Percentiles rank a stretch among this genome's conserved stretches.
Conservation (phyloP, 2,113 vertebrate species). For the Delphinus delphis region DNA sequence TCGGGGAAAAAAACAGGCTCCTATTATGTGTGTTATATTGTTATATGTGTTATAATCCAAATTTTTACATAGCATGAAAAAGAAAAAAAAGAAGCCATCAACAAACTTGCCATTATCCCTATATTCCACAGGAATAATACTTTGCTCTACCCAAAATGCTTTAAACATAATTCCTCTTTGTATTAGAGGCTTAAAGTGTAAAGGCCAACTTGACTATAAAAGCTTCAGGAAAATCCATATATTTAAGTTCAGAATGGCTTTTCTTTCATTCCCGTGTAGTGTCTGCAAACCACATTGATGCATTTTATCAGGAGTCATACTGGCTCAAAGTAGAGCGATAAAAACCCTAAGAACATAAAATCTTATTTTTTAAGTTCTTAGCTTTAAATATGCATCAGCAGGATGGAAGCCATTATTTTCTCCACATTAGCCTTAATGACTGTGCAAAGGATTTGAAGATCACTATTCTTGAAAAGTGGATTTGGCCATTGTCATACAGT, state of each 20-base stretch:
- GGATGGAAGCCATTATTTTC: background rate
- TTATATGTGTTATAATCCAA: background rate
- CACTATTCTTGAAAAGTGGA: background rate
- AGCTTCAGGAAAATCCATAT: background rate
- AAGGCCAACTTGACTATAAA: background rate
- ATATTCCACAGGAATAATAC: background rate
- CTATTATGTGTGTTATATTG: background rate
- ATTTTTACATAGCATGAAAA: background rate
- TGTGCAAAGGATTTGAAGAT: background rate
- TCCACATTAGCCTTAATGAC: background rate
- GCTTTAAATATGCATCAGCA: background rate
- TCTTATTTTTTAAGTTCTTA: background rate
- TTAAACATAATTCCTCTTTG: constrained; percentile 11
- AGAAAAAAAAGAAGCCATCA: background rate
- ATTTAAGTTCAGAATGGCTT: constrained; percentile 25
- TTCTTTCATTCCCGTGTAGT: background rate
- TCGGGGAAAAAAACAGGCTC: background rate
- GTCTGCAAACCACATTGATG: background rate
- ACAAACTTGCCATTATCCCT: background rate
- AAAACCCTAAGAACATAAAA: constrained; percentile 30
- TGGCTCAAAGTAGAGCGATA: background rate
- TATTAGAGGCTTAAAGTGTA: background rate
- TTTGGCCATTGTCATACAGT: background rate
- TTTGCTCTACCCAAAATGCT: background rate
- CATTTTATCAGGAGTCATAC: background rate